Conservation (phyloP, 2,113 vertebrate species). For the Sterna hirundo region DNA sequence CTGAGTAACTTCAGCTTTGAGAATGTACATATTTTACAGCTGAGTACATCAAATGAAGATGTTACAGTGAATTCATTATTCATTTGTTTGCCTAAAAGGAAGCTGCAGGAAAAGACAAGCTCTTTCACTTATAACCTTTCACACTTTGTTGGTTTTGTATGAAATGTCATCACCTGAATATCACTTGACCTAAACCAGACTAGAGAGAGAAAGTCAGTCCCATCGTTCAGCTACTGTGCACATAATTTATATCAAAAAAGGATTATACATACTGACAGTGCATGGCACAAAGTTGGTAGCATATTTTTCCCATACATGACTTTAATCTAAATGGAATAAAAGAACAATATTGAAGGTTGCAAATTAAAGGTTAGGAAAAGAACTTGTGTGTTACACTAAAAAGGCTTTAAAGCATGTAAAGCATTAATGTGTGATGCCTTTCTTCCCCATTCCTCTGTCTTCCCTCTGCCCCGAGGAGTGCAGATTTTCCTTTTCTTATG, state of each 20-base stretch:
- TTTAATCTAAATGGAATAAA: slow-evolving; percentile 25
- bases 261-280: background rate
- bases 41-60: slow-evolving; percentile 51
- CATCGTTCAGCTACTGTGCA: background rate
- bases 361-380: background rate
- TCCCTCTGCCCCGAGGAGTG: background rate
- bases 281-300: background rate
- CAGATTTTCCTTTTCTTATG: slow-evolving; percentile 17
- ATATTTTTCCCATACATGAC: background rate
- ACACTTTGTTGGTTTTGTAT: slow-evolving; percentile 43
- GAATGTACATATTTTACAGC: slow-evolving; percentile 39
- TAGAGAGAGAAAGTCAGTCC: background rate
- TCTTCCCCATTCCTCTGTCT: background rate
- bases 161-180: slow-evolving; percentile 29
- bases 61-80: slow-evolving; percentile 55
- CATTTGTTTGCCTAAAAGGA: slow-evolving; percentile 34
- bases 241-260: background rate
- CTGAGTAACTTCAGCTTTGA: slow-evolving; percentile 43
- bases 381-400: background rate
- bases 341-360: background rate
- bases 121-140: slow-evolving; percentile 49
- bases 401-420: background rate
- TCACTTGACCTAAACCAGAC: slow-evolving; percentile 15
- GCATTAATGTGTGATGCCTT: background rate
- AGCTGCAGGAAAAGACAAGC: background rate